Evolutionary conservation across 2,888 invertebrate species (phyloP).

Genomic region (Lasiommata megera): DNA sequence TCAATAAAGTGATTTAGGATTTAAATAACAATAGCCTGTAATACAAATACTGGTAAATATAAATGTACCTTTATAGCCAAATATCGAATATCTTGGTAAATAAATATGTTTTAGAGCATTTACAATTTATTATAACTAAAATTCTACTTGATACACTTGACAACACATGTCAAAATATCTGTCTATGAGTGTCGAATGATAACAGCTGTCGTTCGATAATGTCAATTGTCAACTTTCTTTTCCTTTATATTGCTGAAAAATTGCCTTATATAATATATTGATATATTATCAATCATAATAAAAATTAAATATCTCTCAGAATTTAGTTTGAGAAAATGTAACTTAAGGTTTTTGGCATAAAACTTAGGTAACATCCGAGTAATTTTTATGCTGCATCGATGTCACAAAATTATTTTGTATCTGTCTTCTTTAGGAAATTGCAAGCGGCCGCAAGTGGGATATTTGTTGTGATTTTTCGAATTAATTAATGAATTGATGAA

Average conservation of each 20-base stretch:
- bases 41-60: slow-evolving; percentile 21
- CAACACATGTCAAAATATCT: slow-evolving; percentile 4
- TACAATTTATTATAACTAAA: slow-evolving; percentile 39
- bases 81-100: slow-evolving; percentile 17
- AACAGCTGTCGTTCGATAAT: slow-evolving; percentile 9
- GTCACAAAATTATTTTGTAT: slow-evolving; percentile 5
- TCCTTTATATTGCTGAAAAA: too few species aligned
- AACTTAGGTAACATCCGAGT: too few species aligned
- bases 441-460: slow-evolving; percentile 61
- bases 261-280: too few species aligned
- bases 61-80: slow-evolving; percentile 23
- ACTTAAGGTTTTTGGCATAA: too few species aligned
- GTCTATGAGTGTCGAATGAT: slow-evolving; percentile 14
- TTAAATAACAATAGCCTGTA: slow-evolving; percentile 21
- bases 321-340: too few species aligned
- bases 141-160: slow-evolving; percentile 24
- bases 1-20: slow-evolving; percentile 18
- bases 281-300: too few species aligned
- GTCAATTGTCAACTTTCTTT: neutral
- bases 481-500: slow-evolving; percentile 41
- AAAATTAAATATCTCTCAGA: too few species aligned
- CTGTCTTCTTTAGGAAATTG: slow-evolving; percentile 43
- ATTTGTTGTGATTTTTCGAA: slow-evolving; percentile 67
- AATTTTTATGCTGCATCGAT: neutral
- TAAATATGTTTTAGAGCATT: slow-evolving; percentile 45